Evolutionary conservation across 2,797 vertebrate species (phyloP), one percentile per base, ranked within the genome.

Genomic region (Rhinogobio ventralis): DNA sequence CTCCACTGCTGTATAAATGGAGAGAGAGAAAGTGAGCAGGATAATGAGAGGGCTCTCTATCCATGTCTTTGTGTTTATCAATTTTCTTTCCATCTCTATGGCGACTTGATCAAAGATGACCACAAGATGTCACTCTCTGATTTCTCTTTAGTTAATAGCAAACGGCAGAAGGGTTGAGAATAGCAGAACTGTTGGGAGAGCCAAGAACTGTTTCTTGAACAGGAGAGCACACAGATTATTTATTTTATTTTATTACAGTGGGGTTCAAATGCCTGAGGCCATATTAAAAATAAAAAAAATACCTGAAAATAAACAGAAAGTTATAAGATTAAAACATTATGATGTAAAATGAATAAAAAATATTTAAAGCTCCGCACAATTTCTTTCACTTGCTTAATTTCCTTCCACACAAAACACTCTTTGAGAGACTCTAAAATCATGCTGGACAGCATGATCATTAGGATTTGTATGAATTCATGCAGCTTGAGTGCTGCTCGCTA

Each of bases 61-160:
- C 49, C 62, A 68, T 45, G 33, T 76, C 72, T 85, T 87, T 80
- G 83, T 87, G 71, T 87, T 87, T 74, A 62, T 87, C 76, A 87
- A 78, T 82, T 72, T 55, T 73, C 14, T 33, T 86, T 23, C 76
- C 3, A 39, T 55, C 68, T 81, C 33, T 79, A 62, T 80, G 64
- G 80, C 87, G 83, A 82, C 55, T 81, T 89, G 88, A 89, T 89
- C 86, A 89, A 85, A 87, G 86, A 82, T 87, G 86, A 86, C 88
- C 88, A 89, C 86, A 85, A 78, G 88, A 85, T 89, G 88, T 89
- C 88, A 89, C 88, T 87, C 86, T 89, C 71, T 82, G 68, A 80
- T 79, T 49, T 86, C 62, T 53, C 39, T 71, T 57, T 30, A 8
- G 53, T 83, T 77, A 68, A 68, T 42, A 55, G 33, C 10, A 76